Evolutionary conservation across 2,797 vertebrate species (phyloP), one percentile per base, ranked within the genome.

Genomic region (Siniperca scherzeri): DNA sequence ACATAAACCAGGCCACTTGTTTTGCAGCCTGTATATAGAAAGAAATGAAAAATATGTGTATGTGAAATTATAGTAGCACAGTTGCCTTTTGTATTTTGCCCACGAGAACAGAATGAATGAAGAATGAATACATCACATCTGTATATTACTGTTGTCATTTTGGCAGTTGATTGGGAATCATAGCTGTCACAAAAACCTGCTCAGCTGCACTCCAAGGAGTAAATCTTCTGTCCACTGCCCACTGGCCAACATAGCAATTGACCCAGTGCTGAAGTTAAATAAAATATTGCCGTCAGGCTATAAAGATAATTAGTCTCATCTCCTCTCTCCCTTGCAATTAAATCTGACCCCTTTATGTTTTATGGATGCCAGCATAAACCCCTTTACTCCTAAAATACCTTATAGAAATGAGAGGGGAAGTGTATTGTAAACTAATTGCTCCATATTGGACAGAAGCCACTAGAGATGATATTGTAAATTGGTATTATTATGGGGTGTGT

Each of bases 271-370:
- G 70, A 91, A 94, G 91, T 93, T 94, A 94, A 95, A 96, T 95
- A 93, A 95, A 96, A 94, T 94, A 95, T 93, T 92, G 92, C 91
- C 90, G 62, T 94, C 91, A 92, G 91, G 93, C 93, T 88, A 95
- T 95, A 93, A 94, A 94, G 96, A 95, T 93, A 95, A 96, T 96
- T 95, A 95, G 92, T 90, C 91, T 94, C 93, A 93, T 95, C 90
- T 90, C 76, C 83, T 92, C 89, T 91, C 87, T 92, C 78, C 83
- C 90, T 82, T 56, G 83, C 95, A 95, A 95, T 96, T 96, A 94
- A 89, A 93, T 88, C 94, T 30, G 94, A 95, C 94, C 95, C 85
- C 89, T 93, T 80, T 94, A 96, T 96, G 91, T 95, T 96, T 97
- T 95, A 96, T 97, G 93, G 87, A 95, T 94, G 79, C 88, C 91